Percentiles rank a stretch among this genome's conserved stretches.
Conservation (phyloP, 2,797 vertebrate genomes). For the Pangasius krempfi region DNA sequence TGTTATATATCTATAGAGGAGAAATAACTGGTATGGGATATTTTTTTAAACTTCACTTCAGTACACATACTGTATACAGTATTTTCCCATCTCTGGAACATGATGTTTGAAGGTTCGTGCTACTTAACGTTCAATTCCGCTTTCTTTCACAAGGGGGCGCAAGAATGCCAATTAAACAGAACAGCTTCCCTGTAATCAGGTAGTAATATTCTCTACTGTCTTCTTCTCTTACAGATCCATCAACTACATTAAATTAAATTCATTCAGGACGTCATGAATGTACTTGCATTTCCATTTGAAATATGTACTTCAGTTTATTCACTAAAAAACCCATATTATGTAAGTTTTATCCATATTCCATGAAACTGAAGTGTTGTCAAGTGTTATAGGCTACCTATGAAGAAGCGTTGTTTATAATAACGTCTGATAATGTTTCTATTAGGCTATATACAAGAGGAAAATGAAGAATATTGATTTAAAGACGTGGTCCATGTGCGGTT, state of each 20-base stretch:
- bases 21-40: too few species aligned
- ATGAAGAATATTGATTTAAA: neutral
- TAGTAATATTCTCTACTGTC: neutral
- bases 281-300: neutral
- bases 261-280: neutral
- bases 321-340: too few species aligned
- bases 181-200: neutral
- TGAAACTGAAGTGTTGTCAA: neutral
- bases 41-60: neutral
- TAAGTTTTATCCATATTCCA: neutral
- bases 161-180: neutral
- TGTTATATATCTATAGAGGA: neutral
- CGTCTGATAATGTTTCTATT: neutral
- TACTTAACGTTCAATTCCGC: neutral
- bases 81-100: neutral
- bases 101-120: neutral
- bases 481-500: neutral
- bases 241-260: neutral
- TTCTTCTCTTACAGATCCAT: neutral
- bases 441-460: neutral
- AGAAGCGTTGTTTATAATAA: neutral
- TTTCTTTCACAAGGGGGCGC: slow-evolving; percentile 2
- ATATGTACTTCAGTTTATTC: neutral
- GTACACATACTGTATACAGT: neutral
- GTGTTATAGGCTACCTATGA: neutral